Evolutionary conservation across 2,113 vertebrate genomes (phyloP).

Genomic region (Marcusenius ussheri): DNA sequence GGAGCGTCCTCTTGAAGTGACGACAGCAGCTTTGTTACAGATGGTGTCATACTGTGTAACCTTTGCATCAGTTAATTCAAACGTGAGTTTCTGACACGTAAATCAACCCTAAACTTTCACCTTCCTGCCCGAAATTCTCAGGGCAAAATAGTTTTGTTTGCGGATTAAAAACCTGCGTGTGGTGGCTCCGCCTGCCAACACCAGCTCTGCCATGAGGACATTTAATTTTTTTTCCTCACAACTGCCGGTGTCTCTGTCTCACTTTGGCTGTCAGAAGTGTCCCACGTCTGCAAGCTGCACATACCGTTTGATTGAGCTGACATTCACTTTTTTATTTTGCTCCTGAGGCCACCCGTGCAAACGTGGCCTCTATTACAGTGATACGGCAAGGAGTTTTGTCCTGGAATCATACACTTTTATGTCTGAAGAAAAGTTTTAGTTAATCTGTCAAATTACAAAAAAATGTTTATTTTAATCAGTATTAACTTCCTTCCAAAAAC

Average conservation of each 20-base stretch:
- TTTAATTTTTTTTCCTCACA: conserved; percentile 46
- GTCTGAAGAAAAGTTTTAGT: not conserved
- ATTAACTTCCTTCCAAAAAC: not conserved
- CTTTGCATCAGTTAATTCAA: not conserved
- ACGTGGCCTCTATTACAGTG: not conserved
- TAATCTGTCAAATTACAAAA: not conserved
- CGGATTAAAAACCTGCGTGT: conserved; percentile 32
- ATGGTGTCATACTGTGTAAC: not conserved
- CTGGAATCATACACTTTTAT: not conserved
- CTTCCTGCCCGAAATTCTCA: not conserved
- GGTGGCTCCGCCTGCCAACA: conserved; percentile 48
- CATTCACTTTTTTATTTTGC: conserved; percentile 6
- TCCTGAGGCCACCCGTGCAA: not conserved
- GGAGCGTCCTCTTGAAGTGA: not conserved
- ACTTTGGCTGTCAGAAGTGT: conserved; percentile 32
- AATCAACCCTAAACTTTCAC: not conserved
- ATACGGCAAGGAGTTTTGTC: not conserved
- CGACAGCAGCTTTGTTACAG: not conserved
- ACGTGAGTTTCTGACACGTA: not conserved
- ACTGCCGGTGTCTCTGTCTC: conserved; percentile 51
- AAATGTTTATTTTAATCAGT: not conserved
- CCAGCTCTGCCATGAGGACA: conserved; percentile 47
- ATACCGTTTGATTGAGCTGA: conserved; percentile 35
- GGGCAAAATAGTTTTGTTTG: conserved; percentile 6
- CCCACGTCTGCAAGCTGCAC: conserved; percentile 37